Percentiles rank a stretch among this genome's conserved stretches.
These are phyloP conservation scores for Adrianichthys oophorus DNA, from an alignment of 2,797 vertebrate genomes.

Conservation along the genomic window DNA sequence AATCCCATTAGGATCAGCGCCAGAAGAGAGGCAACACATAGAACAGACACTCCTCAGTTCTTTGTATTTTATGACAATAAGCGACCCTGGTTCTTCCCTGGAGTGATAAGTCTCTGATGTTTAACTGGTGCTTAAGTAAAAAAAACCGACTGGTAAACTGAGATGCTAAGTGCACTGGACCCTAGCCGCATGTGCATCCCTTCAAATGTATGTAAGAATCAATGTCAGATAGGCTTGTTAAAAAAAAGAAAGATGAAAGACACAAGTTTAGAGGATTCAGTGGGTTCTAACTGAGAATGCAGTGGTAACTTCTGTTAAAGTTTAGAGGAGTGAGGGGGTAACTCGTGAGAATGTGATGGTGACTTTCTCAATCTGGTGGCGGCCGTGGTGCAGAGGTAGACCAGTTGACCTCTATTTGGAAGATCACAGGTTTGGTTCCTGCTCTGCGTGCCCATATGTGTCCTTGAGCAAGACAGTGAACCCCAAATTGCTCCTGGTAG, in stretches of 20 bases:
- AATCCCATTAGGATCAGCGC: constrained; percentile 45
- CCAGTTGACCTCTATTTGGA: not conserved
- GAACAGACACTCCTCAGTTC: not conserved
- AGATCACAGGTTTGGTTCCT: not conserved
- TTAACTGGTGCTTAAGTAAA: constrained; percentile 39
- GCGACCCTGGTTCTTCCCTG: constrained; percentile 9
- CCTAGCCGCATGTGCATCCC: constrained; percentile 32
- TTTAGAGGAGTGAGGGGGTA: no score
- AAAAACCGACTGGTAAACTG: constrained; percentile 40
- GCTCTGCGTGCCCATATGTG: no score
- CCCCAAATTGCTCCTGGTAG: not conserved
- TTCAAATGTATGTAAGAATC: constrained; percentile 25
- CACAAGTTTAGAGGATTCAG: constrained; percentile 14
- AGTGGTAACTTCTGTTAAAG: no score
- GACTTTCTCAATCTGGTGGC: constrained; percentile 7
- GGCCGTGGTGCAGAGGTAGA: constrained; percentile 21
- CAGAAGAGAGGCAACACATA: constrained; percentile 33
- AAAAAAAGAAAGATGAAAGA: no score
- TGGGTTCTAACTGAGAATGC: not conserved
- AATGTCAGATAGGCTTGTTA: no score
- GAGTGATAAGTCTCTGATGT: constrained; percentile 15
- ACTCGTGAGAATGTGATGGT: constrained; percentile 4
- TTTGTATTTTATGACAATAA: constrained; percentile 14
- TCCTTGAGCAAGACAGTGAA: not conserved
- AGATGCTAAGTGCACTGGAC: constrained; percentile 38